These are phyloP conservation scores for Leptocoma aspasia DNA, from an alignment of 2,113 vertebrate species.

Conservation along the genomic window DNA sequence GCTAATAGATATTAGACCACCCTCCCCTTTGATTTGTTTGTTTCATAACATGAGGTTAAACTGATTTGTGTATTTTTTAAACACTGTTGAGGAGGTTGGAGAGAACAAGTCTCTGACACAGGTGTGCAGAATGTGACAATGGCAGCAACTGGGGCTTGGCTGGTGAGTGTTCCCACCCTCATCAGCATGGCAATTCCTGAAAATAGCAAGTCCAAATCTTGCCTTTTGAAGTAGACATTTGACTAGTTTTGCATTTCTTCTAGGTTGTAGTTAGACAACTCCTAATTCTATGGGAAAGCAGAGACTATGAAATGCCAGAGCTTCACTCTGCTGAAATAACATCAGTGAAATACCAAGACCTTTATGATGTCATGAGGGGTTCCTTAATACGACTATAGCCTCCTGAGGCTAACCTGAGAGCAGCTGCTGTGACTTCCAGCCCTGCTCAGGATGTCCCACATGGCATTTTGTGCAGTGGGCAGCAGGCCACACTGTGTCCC, in stretches of 20 bases:
- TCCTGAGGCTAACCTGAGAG: neutral
- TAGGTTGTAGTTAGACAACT: slow-evolving; percentile 73
- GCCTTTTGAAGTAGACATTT: slow-evolving; percentile 70
- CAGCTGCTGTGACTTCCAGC: neutral
- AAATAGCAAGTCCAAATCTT: neutral
- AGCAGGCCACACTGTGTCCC: accelerated
- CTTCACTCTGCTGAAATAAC: slow-evolving; percentile 75
- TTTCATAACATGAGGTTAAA: neutral
- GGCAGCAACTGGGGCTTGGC: neutral
- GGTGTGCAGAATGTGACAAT: neutral
- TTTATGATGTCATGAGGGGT: neutral
- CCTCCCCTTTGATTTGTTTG: neutral
- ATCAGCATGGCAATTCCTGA: neutral
- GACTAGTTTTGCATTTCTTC: slow-evolving; percentile 80
- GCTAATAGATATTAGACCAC: neutral
- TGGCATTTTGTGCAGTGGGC: neutral
- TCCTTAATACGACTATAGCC: no score
- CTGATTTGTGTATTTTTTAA: neutral
- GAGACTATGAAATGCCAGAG: slow-evolving; percentile 72
- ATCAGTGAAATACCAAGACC: slow-evolving; percentile 60
- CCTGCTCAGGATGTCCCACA: neutral
- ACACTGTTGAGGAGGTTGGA: neutral
- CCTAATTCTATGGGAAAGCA: slow-evolving; percentile 69
- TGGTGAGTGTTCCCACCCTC: neutral
- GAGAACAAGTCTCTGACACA: neutral